Evolutionary conservation across 2,113 vertebrate genomes (phyloP), one percentile per base, ranked within the genome.

Genomic region (Sinocyclocheilus rhinocerous): DNA sequence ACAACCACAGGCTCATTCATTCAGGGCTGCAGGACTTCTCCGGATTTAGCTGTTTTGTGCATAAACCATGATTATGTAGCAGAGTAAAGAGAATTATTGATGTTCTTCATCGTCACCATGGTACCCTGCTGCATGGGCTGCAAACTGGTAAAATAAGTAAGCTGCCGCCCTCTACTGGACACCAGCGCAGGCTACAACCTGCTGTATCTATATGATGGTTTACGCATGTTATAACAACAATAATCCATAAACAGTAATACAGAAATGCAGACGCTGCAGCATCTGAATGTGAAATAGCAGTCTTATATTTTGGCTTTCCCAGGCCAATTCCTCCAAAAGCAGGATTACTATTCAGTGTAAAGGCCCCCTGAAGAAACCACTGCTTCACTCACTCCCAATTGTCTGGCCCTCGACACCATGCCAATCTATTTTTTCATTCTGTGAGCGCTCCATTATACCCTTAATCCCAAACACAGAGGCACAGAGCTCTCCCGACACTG

Each of bases 131-230:
- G 15, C 36, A 42, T 15, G 16, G 9, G 18, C 26, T 83, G 33
- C 57, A 57, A 63, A 73, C 48, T 36, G n/a, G 61, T 33, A 81
- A 84, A 42, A 2, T 16, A 45, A 91, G 89, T 83, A 76, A 79
- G 89, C 85, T 92, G 91, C 92, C 94, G 94, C 88, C 94, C 92
- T 91, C 95, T 95, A 83, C 92, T 95, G 94, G 92, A 77, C 12
- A 15, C 18, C 26, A 55, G 1, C 24, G 13, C 36, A 50, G 84
- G 89, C 76, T 78, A 69, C 90, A 90, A 11, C 10, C 16, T 12
- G 24, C 4, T 50, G 24, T 20, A 61, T 24, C 24, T n/a, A 4
- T 9, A 22, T 82, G 52, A 29, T 20, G 6, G 33, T 50, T 67
- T 29, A 50, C 16, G 52, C 15, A 55, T 61, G 11, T 10, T 39